Evolutionary conservation across 2,888 invertebrate species (phyloP), one percentile per base, ranked within the genome.

Genomic region (Hydropsyche betteni): DNA sequence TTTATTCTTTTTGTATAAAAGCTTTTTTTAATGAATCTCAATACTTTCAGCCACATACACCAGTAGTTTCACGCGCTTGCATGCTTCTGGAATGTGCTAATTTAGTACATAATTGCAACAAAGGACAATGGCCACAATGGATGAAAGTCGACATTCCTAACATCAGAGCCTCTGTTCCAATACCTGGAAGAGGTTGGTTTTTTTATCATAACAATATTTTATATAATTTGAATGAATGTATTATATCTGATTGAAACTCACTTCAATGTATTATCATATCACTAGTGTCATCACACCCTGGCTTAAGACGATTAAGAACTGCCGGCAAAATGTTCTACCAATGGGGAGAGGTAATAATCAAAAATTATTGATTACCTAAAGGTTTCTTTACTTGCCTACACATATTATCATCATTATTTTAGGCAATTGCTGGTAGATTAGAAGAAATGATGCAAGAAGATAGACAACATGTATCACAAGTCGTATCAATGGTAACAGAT

Each of bases 121-220:
- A 96, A 83, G 98, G 98, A 0, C 96, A 97, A 81, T 99, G 99
- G 99, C 99, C 99, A 0, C 91, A 93, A 74, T 99, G 99, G 98
- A 94, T 98, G 90, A 97, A 97, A 84, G 91, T 79, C 50, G 79
- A 79, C 38, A 55, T 79, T 53, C 91, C 93, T 6, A 90, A 93
- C 82, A 93, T 92, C 82, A 88, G 94, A 68, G 91, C 91, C 0
- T 92, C 91, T 0, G 92, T 92, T 51, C 91, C 93, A 36, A 72
- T 79, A 33, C 78, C 79, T 38, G 79, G 79, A 14, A 78, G 79
- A 78, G 79, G 79, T 79, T 51, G n/a, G 10, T 51, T n/a, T n/a
- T 8, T 51, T 51, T 51, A 51, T 51, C 1, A 55, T 55, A 55
- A 58, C 4, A 24, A 24, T 24, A 24, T 24, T 24, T 24, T 2